These are phyloP conservation scores for Plebejus melissa DNA, from an alignment of 2,888 invertebrate species.

Conservation along the genomic window DNA sequence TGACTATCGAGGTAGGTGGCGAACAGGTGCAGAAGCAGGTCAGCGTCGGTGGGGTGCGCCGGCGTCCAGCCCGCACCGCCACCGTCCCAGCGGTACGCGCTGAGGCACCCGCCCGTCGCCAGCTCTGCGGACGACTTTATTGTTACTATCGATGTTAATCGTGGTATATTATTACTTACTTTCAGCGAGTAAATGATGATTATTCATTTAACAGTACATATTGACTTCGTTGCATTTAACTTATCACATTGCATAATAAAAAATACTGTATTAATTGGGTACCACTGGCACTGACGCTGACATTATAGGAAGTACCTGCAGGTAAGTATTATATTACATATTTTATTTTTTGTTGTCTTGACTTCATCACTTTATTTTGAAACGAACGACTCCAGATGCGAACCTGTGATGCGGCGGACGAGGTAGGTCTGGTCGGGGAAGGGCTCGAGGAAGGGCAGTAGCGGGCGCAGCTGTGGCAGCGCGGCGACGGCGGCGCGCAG, in stretches of 20 bases:
- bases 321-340: no score
- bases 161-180: no score
- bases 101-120: conserved; percentile 91
- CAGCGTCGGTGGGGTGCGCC: conserved; percentile 91
- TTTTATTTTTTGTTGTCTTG: no score
- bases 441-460: conserved; percentile 84
- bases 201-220: no score
- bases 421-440: conserved; percentile 92
- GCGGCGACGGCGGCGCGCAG: conserved; percentile 69
- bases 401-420: conserved; percentile 84
- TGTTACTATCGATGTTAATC: no score
- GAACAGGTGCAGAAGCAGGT: conserved; percentile 90
- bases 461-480: conserved; percentile 51
- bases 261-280: no score
- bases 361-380: no score
- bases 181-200: no score
- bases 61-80: conserved; percentile 91
- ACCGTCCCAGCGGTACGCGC: conserved; percentile 92
- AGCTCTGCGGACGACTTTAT: conserved; percentile 68
- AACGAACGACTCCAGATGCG: not conserved
- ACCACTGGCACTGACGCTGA: no score
- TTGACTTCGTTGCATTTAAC: no score
- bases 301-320: no score
- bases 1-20: conserved; percentile 92
- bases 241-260: no score